Conservation (phyloP, 2,888 invertebrate genomes). For the Callyntrura guangdongensis region DNA sequence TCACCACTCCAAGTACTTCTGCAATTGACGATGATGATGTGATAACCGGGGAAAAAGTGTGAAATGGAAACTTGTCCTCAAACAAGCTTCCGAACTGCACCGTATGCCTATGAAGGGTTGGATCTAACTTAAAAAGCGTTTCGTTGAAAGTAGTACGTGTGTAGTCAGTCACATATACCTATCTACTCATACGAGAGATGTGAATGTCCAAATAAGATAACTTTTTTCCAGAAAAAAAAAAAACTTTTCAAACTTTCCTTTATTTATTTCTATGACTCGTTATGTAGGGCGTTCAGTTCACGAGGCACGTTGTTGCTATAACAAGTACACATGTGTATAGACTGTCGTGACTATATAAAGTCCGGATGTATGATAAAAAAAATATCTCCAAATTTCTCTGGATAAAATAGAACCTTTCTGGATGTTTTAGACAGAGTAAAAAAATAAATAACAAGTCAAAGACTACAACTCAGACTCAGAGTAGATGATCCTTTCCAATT, state of each 20-base stretch:
- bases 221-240: constrained; percentile 43
- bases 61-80: constrained; percentile 45
- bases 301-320: too few species aligned
- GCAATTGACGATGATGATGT: constrained; percentile 20
- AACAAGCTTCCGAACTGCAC: constrained; percentile 25
- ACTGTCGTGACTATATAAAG: too few species aligned
- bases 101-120: not conserved
- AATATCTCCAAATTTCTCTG: too few species aligned
- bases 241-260: constrained; percentile 22
- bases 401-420: constrained; percentile 3
- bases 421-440: not conserved
- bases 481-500: not conserved
- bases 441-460: not conserved
- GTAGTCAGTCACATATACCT: not conserved
- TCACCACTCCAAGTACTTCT: not conserved
- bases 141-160: not conserved
- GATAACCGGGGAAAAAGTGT: constrained; percentile 41
- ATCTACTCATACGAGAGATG: too few species aligned
- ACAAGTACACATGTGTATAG: too few species aligned
- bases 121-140: constrained; percentile 1
- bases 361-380: too few species aligned
- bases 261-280: constrained; percentile 23
- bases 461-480: not conserved
- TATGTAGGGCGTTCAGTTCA: not conserved
- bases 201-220: constrained; percentile 49